Conservation (phyloP, 2,797 vertebrate genomes). For the Phaenicophaeus curvirostris region DNA sequence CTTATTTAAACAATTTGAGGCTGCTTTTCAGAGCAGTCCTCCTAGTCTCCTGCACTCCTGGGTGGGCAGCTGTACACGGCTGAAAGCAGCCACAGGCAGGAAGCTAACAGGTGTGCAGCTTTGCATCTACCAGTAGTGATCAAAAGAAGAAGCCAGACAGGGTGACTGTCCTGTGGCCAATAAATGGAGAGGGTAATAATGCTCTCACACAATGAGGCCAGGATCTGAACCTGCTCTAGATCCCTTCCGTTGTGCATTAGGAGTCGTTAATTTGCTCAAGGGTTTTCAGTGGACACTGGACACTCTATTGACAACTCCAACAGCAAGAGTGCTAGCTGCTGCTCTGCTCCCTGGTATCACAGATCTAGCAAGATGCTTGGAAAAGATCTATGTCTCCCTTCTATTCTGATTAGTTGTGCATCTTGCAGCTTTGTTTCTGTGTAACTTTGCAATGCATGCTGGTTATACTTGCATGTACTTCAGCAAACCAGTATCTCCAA, state of each 20-base stretch:
- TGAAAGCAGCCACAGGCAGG: rapidly evolving
- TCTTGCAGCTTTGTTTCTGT: not conserved
- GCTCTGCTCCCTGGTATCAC: not conserved
- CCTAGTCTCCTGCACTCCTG: not conserved
- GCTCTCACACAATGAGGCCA: not conserved
- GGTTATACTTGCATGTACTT: rapidly evolving
- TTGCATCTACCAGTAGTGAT: not conserved
- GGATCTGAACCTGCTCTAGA: not conserved
- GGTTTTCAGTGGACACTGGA: not conserved
- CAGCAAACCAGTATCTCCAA: not conserved
- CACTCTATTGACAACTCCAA: not conserved
- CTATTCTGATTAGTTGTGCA: not conserved
- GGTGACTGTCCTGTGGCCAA: rapidly evolving
- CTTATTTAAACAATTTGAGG: not conserved
- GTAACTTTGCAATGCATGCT: not conserved
- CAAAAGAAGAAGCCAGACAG: not conserved
- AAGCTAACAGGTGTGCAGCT: not conserved
- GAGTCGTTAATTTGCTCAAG: not conserved
- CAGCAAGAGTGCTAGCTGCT: not conserved
- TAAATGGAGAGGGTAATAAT: not conserved
- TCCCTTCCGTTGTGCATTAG: not conserved
- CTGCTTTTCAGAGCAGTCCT: not conserved
- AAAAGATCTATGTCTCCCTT: rapidly evolving
- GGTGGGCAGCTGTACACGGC: rapidly evolving
- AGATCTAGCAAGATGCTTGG: not conserved